Base-by-base conservation (phyloP, 1,140 invertebrate genomes). In the Neotoxoptera formosana region DNA sequence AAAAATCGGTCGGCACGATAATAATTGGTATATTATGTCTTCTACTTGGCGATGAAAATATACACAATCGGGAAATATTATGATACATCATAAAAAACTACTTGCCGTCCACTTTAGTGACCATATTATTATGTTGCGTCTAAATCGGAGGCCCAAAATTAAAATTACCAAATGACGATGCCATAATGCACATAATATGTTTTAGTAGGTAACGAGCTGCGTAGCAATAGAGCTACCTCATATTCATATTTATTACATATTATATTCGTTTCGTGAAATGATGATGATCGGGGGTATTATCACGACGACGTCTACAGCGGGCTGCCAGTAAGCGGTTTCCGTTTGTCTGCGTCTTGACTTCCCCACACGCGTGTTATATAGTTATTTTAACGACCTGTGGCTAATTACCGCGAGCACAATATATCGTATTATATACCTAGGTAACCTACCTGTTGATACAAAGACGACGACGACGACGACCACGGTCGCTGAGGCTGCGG, bases 331-430 rank as follows among this genome's bases (percentile, higher is more conserved):
- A 9, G n/a, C 8, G n/a, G 20, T 60, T n/a, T 67, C 23, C 30
- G 89, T 60, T 56, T 56, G 41, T 60, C 89, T 90, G 21, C 7
- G 51, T 53, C 34, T 90, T 45, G 1, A 47, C 21, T 20, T 67
- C 30, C 4, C 41, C 41, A 41, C 56, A 25, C 17, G 51, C 21
- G 21, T 53, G 7, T 53, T 23, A 51, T 90, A 41, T 90, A 90
- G 56, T 67, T 45, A 23, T 90, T 90, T 67, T 90, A 90, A 90
- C 41, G 89, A 47, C 56, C 56, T 11, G n/a, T 17, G 11, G 56
- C 89, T 90, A 90, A 90, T 90, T 90, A 36, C 41, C 67, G 36
- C 34, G 34, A 30, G 51, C 45, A 48, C 36, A n/a, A n/a, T n/a
- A n/a, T n/a, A n/a, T n/a, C n/a, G 48, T 21, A 51, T n/a, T 20